phyloP scores from a whole-genome alignment of 1,140 invertebrate species.

The Sitophilus oryzae region DNA sequence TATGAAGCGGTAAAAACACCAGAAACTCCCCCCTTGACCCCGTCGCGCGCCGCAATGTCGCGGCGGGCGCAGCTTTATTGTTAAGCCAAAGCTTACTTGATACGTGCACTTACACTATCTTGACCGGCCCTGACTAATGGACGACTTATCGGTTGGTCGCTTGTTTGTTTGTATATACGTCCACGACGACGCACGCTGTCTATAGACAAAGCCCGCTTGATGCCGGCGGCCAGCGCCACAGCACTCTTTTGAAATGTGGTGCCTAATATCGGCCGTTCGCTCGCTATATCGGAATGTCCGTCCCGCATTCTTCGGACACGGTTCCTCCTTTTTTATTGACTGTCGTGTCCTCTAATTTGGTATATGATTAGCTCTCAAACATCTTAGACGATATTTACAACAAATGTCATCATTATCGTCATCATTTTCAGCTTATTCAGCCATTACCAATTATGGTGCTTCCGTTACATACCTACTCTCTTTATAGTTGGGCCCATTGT shows the following conservation, averaged over 20 bases:
- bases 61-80: conserved; percentile 36
- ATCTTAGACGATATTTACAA: no score
- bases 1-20: conserved; percentile 29
- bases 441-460: no score
- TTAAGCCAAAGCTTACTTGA: conserved; percentile 34
- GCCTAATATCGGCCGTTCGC: conserved; percentile 4
- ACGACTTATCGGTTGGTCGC: conserved; percentile 37
- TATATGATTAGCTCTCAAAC: no score
- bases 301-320: background rate
- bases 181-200: no score
- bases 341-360: conserved; percentile 2
- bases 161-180: no score
- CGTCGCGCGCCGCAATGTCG: conserved; percentile 30
- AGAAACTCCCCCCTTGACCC: conserved; percentile 29
- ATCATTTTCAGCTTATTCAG: no score
- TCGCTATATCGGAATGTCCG: background rate
- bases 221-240: conserved; percentile 18
- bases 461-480: no score
- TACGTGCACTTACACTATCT: conserved; percentile 42
- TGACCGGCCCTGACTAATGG: conserved; percentile 38
- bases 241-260: conserved; percentile 9
- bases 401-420: no score
- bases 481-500: no score
- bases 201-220: conserved; percentile 25
- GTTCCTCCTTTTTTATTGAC: no score